These are phyloP conservation scores for Psix sp. DNA, from an alignment of 1,140 invertebrate species.

Conservation along the genomic window DNA sequence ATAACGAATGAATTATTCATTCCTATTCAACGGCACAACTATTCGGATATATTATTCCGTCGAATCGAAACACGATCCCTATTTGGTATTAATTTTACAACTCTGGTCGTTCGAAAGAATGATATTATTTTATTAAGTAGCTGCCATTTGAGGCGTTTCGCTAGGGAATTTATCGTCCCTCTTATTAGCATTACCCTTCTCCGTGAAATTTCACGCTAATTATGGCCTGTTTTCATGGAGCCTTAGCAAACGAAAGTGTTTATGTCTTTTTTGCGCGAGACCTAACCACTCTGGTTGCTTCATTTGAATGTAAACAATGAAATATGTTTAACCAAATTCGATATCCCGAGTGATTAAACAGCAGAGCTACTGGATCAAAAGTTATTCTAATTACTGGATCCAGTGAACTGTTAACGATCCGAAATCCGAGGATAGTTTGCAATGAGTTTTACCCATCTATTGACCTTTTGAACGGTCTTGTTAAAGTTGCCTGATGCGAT, in stretches of 20 bases:
- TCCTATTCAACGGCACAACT: constrained; percentile 23
- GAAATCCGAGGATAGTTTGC: constrained; percentile 26
- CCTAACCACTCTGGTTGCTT: no score
- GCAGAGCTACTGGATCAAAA: constrained; percentile 24
- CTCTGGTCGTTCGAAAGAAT: background rate
- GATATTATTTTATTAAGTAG: constrained; percentile 4
- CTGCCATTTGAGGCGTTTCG: no score
- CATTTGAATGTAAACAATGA: no score
- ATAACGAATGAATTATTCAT: constrained; percentile 44
- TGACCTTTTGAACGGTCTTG: constrained; percentile 31
- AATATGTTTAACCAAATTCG: no score
- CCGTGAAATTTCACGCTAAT: no score
- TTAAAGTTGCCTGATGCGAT: constrained; percentile 32
- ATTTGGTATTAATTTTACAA: constrained; percentile 6
- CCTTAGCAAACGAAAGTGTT: no score
- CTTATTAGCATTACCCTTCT: no score
- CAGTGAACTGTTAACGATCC: constrained; percentile 42
- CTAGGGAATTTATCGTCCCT: no score
- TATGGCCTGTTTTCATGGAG: no score
- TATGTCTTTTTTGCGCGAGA: no score
- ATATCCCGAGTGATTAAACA: constrained; percentile 16
- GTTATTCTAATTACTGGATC: constrained; percentile 36
- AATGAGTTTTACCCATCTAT: constrained; percentile 33
- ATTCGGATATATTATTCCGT: constrained; percentile 50
- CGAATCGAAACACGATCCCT: constrained; percentile 13